Percentiles rank a stretch among this genome's conserved stretches.
These are phyloP conservation scores for Pyrgilauda ruficollis DNA, from an alignment of 2,113 vertebrate species.

Conservation along the genomic window DNA sequence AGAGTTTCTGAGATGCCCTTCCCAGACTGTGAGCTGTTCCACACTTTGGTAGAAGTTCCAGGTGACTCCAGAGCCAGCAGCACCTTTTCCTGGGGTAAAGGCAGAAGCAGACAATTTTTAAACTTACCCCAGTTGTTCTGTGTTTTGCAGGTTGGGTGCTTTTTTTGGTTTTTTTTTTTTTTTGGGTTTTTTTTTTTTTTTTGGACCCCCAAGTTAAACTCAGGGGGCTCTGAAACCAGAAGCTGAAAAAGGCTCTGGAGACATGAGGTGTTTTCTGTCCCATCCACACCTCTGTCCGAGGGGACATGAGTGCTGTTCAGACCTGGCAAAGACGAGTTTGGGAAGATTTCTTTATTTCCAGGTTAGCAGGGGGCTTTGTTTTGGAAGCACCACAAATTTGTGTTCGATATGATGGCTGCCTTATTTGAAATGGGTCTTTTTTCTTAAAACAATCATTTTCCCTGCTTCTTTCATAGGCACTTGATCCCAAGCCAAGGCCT, in stretches of 20 bases:
- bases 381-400: neutral
- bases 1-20: neutral
- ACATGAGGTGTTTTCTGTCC: fast-evolving
- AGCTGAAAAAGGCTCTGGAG: neutral
- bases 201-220: no score
- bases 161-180: neutral
- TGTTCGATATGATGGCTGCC: neutral
- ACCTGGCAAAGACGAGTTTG: fast-evolving
- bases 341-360: neutral
- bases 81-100: neutral
- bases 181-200: neutral
- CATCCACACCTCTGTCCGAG: neutral
- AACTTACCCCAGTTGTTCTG: neutral
- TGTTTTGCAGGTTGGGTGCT: neutral
- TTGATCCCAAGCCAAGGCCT: neutral
- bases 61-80: neutral
- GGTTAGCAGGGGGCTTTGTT: neutral
- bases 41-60: neutral
- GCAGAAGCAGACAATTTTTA: neutral
- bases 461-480: neutral
- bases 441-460: neutral
- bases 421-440: neutral
- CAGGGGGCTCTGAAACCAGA: neutral
- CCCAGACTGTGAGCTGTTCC: neutral
- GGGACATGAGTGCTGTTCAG: fast-evolving